Evolutionary conservation across 2,113 vertebrate genomes (phyloP).

Genomic region (Lophura nycthemera): DNA sequence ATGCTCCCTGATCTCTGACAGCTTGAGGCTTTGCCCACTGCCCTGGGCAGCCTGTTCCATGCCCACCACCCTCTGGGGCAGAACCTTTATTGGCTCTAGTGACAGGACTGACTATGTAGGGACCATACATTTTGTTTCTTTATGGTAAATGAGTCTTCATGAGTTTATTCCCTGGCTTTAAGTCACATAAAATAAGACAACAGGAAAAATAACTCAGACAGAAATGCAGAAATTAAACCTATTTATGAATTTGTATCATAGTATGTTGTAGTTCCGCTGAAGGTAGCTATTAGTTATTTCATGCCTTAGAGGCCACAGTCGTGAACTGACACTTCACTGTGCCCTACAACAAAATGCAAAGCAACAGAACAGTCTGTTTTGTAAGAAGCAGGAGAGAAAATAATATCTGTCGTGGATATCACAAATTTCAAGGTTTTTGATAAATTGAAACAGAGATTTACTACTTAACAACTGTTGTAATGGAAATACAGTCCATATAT

Average conservation of each 20-base stretch:
- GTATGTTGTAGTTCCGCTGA: neutral
- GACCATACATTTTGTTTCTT: neutral
- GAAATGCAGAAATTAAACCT: neutral
- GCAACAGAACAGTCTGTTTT: neutral
- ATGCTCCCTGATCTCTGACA: too few relatives aligned
- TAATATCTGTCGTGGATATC: neutral
- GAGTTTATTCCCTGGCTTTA: neutral
- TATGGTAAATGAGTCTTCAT: neutral
- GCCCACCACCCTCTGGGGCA: too few relatives aligned
- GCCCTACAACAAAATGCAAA: neutral
- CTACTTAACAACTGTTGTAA: neutral
- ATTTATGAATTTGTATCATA: neutral
- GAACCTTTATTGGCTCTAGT: neutral
- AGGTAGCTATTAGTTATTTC: conserved; percentile 2
- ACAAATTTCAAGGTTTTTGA: neutral
- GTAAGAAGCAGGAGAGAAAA: neutral
- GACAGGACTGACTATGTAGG: neutral
- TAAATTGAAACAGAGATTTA: neutral
- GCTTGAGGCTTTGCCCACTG: too few relatives aligned
- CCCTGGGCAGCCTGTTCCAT: too few relatives aligned
- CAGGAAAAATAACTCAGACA: neutral
- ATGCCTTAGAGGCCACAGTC: neutral
- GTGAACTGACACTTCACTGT: neutral
- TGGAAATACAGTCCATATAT: neutral
- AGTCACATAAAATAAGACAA: neutral